Evolutionary conservation across 2,113 vertebrate genomes (phyloP), one percentile per base, ranked within the genome.

Genomic region (Synodontis membranacea): DNA sequence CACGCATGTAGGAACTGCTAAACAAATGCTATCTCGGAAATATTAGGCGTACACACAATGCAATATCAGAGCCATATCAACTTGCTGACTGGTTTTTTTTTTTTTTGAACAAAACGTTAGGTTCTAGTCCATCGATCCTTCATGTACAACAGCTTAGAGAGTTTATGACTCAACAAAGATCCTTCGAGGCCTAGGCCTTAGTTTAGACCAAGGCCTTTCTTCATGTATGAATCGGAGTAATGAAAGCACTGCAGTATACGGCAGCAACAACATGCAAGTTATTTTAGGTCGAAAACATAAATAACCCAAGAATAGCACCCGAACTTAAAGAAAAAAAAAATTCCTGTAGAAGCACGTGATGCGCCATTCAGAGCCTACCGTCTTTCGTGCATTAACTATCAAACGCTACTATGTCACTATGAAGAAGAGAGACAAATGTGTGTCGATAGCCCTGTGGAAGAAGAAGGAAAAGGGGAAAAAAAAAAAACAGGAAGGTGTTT

Each of bases 111-210:
- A 75, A 31, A 84, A 11, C 34, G 23, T 25, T 2, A 58, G 21
- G 11, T 11, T 79, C 52, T 37, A 23, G 10, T 50, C 56, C 11
- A 78, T 64, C n/a, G 72, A 85, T 85, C 58, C 34, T 42, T 39
- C 23, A 68, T 52, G 34, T 46, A 86, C 75, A 80, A 86, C 84
- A 86, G 42, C 34, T 42, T 52, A 52, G 72, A 52, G 72, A 78
- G 46, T 44, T 80, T 66, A 80, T 79, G 60, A 62, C 84, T 66
- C 64, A 86, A 88, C 88, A 86, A 79, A 84, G 84, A 84, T 64
- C 64, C 80, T 75, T 28, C 86, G 86, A 85, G 86, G 84, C 88
- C 84, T 81, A 87, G 88, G 83, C 86, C 83, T 87, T 80, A 60
- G 39, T 80, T 82, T 86, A 86, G 82, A 80, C 86, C 84, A 75